Base-by-base conservation (phyloP, 2,797 vertebrate genomes). In the Eurystomus glaucurus region DNA sequence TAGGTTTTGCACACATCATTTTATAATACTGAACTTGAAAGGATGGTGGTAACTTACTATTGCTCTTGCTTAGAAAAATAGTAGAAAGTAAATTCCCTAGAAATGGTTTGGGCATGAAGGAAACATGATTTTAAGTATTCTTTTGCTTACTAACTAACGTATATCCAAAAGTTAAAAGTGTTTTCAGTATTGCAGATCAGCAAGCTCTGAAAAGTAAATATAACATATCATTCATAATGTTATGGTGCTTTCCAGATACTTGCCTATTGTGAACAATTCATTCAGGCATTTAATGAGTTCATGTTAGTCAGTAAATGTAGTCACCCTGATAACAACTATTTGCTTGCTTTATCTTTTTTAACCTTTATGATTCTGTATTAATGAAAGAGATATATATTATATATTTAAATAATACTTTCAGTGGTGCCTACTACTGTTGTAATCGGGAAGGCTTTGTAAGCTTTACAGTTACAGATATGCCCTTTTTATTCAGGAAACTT, bases 321-420 rank as follows among this genome's bases (percentile, higher is more conserved):
- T 84, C 92, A 86, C 60, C 81, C 85, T 54, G 62, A 71, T 69
- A 89, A 61, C 93, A 91, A 64, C 50, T 91, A n/a, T 83, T 87
- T 46, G 80, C 68, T 78, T 90, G 91, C 75, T 74, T 77, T 83
- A 90, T 4, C 11, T 76, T 82, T 92, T 86, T 86, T 79, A 80
- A 85, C 29, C 33, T 74, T 69, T 60, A 79, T 69, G 58, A 94
- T 81, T 95, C 94, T 88, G 12, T 43, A 37, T 95, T 93, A 61
- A 81, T 75, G 57, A 71, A 74, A 94, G 75, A 90, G n/a, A 93
- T 58, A 33, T 69, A 51, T 90, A 48, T 81, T 62, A 37, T 25
- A 45, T 90, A 94, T 94, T 96, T 91, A 95, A 96, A 72, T 60
- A 54, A 50, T 64, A 86, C 48, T 72, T 95, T 93, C 85, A 87